phyloP scores from a whole-genome alignment of 2,113 vertebrate genomes.

The sheep (Ovis aries) region DNA sequence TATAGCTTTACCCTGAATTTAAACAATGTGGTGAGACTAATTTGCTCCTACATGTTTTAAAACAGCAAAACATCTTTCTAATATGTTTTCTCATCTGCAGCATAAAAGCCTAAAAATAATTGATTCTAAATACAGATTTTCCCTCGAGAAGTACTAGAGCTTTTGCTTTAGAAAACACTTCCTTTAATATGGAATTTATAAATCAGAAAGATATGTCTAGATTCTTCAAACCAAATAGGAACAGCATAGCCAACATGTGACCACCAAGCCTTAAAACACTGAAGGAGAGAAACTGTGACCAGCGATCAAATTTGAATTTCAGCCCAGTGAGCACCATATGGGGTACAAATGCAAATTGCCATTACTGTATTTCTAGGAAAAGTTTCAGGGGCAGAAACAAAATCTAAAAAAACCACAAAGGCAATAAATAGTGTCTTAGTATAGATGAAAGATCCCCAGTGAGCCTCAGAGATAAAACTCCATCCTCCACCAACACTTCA shows the following conservation, averaged over 20 bases:
- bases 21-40: conserved; percentile 12
- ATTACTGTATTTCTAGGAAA: neutral
- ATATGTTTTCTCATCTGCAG: conserved; percentile 26
- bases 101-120: conserved; percentile 49
- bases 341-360: neutral
- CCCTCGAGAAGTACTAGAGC: neutral
- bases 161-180: conserved; percentile 24
- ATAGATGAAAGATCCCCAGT: neutral
- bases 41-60: neutral
- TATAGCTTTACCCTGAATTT: neutral
- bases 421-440: neutral
- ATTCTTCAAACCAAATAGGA: neutral
- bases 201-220: conserved; percentile 1
- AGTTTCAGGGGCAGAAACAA: neutral
- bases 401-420: neutral
- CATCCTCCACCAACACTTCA: neutral
- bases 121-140: conserved; percentile 29
- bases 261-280: neutral
- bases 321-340: neutral
- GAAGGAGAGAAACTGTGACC: neutral
- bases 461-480: neutral
- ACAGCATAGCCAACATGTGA: neutral
- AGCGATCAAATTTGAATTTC: neutral
- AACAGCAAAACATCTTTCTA: conserved; percentile 33
- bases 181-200: conserved; percentile 14